Evolutionary conservation across 2,113 vertebrate genomes (phyloP).

Genomic region (Megaleporinus macrocephalus): DNA sequence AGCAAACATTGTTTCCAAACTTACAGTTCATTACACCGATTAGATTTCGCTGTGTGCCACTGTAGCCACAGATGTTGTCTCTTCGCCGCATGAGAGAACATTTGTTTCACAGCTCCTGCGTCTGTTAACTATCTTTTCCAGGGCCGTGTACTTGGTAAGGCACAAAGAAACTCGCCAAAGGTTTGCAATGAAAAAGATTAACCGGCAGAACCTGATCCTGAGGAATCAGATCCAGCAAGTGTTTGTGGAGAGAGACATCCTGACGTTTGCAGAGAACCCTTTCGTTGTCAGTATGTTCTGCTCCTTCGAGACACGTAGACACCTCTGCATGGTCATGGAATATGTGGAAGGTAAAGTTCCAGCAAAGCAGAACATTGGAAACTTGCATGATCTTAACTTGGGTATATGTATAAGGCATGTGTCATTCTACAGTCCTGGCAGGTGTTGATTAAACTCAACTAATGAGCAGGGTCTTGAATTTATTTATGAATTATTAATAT

Average conservation of each 20-base stretch:
- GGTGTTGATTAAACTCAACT: too few species aligned
- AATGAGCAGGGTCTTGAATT: too few species aligned
- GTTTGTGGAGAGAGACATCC: slow-evolving; percentile 96
- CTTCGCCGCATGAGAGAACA: neutral
- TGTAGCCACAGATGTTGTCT: neutral
- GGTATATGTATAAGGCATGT: too few species aligned
- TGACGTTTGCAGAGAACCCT: slow-evolving; percentile 97
- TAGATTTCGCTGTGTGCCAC: neutral
- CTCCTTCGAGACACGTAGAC: slow-evolving; percentile 93
- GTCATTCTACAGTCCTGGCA: too few species aligned
- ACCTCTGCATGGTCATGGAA: slow-evolving; percentile 99
- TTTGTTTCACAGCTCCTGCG: neutral
- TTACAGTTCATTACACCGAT: neutral
- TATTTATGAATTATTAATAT: too few species aligned
- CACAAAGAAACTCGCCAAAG: slow-evolving; percentile 93
- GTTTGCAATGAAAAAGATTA: slow-evolving; percentile 99
- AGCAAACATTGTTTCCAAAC: neutral
- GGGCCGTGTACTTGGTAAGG: slow-evolving; percentile 93
- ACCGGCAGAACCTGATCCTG: slow-evolving; percentile 95
- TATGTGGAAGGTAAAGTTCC: slow-evolving; percentile 91
- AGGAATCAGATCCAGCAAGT: slow-evolving; percentile 99
- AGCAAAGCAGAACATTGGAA: neutral
- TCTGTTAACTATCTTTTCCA: slow-evolving; percentile 57
- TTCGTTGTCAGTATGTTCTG: slow-evolving; percentile 99
- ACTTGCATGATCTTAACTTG: too few species aligned